phyloP scores from a whole-genome alignment of 2,797 vertebrate species.

The Chelonia mydas region DNA sequence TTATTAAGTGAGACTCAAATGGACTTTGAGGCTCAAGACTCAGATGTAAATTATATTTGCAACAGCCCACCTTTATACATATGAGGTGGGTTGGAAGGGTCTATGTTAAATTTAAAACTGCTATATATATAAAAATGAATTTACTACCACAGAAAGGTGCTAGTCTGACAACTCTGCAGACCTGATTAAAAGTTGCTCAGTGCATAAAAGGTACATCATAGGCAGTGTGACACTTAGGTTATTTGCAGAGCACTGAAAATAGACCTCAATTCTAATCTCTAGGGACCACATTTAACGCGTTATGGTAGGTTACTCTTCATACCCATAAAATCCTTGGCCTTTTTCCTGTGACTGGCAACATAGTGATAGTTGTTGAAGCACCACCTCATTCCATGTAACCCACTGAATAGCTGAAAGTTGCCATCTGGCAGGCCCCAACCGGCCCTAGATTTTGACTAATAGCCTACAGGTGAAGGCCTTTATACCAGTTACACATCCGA shows the following conservation, averaged over 20 bases:
- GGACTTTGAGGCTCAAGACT: constrained; percentile 19
- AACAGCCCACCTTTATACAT: background rate
- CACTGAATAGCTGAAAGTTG: background rate
- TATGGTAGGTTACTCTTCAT: background rate
- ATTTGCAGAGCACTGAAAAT: background rate
- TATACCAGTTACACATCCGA: constrained; percentile 21
- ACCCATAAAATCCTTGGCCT: background rate
- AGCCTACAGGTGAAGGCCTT: constrained; percentile 52
- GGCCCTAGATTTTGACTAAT: constrained; percentile 3
- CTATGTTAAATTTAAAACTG: background rate
- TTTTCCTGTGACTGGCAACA: background rate
- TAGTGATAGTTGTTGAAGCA: background rate
- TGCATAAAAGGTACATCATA: background rate
- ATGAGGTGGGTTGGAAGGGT: background rate
- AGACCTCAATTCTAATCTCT: accelerated
- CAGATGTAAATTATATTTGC: background rate
- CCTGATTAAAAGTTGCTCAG: background rate
- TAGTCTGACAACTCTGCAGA: background rate
- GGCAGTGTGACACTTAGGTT: background rate
- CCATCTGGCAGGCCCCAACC: constrained; percentile 53
- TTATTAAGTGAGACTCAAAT: constrained; percentile 43
- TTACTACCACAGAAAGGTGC: background rate
- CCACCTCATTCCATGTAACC: background rate
- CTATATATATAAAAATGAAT: background rate
- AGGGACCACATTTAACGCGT: background rate